Conservation (phyloP, 2,113 vertebrate genomes). For the Tenrec ecaudatus region DNA sequence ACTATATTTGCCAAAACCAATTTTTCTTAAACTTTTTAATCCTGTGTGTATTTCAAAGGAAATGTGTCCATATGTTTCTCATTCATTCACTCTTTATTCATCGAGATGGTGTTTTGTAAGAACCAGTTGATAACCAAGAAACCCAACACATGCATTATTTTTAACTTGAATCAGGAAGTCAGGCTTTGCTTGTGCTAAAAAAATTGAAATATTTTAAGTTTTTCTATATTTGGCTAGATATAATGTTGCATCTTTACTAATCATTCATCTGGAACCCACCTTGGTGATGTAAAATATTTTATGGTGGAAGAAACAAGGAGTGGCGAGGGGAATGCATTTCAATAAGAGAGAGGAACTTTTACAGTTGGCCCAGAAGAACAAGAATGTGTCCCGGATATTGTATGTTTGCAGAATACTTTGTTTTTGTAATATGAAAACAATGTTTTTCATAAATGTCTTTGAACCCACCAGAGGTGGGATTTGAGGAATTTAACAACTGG, state of each 20-base stretch:
- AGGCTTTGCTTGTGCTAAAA: slow-evolving; percentile 18
- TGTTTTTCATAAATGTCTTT: no score
- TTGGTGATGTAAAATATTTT: slow-evolving; percentile 53
- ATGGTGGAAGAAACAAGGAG: neutral
- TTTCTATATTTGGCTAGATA: neutral
- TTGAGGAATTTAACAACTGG: no score
- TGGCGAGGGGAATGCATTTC: neutral
- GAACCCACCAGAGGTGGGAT: no score
- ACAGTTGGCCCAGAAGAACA: neutral
- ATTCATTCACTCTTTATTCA: slow-evolving; percentile 80
- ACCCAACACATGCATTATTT: neutral
- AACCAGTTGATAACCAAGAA: slow-evolving; percentile 69
- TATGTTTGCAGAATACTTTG: neutral
- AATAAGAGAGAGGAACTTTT: slow-evolving; percentile 12
- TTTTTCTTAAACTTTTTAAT: slow-evolving; percentile 79
- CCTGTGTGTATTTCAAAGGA: slow-evolving; percentile 76
- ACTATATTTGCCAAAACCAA: slow-evolving; percentile 63
- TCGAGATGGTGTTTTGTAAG: slow-evolving; percentile 76
- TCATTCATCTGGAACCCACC: slow-evolving; percentile 49
- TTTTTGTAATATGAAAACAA: slow-evolving; percentile 42
- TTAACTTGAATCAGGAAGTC: slow-evolving; percentile 66
- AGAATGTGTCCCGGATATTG: slow-evolving; percentile 48
- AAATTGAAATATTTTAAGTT: slow-evolving; percentile 27
- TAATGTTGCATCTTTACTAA: slow-evolving; percentile 26
- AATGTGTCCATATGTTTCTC: slow-evolving; percentile 79